Evolutionary conservation across 2,888 invertebrate species (phyloP).

Genomic region (Pelosia muscerda): DNA sequence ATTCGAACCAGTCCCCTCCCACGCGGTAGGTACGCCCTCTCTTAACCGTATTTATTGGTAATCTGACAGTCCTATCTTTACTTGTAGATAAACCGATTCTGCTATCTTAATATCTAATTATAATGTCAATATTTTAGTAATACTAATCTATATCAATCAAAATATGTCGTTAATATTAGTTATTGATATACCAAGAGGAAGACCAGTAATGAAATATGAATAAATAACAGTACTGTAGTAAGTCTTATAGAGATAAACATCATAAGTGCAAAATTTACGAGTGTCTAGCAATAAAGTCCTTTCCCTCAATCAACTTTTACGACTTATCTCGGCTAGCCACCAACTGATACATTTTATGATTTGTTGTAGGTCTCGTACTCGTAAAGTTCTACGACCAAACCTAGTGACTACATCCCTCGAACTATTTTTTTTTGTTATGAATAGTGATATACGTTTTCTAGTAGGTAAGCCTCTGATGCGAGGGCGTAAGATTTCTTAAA

Average conservation of each 20-base stretch:
- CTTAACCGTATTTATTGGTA: no score
- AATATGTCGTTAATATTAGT: background rate
- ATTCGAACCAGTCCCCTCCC: no score
- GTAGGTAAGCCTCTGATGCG: no score
- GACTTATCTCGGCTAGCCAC: slow-evolving; percentile 11
- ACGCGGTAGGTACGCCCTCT: no score
- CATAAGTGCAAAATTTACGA: slow-evolving; percentile 7
- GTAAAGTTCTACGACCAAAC: slow-evolving; percentile 1
- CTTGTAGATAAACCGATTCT: background rate
- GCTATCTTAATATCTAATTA: background rate
- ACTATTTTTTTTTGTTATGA: background rate
- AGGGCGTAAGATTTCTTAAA: no score
- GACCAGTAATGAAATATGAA: background rate
- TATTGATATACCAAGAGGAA: background rate
- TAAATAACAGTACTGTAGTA: background rate
- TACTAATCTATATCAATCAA: background rate
- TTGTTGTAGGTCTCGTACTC: slow-evolving; percentile 9
- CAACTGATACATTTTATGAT: slow-evolving; percentile 24
- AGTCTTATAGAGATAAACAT: background rate
- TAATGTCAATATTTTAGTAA: background rate
- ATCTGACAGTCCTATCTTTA: no score
- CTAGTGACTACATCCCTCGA: background rate
- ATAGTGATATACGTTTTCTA: no score
- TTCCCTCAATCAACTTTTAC: slow-evolving; percentile 25
- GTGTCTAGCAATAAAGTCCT: slow-evolving; percentile 12